Percentiles rank a stretch among this genome's conserved stretches.
Conservation (phyloP, 2,888 invertebrate genomes). For the Dynastes hyllus region DNA sequence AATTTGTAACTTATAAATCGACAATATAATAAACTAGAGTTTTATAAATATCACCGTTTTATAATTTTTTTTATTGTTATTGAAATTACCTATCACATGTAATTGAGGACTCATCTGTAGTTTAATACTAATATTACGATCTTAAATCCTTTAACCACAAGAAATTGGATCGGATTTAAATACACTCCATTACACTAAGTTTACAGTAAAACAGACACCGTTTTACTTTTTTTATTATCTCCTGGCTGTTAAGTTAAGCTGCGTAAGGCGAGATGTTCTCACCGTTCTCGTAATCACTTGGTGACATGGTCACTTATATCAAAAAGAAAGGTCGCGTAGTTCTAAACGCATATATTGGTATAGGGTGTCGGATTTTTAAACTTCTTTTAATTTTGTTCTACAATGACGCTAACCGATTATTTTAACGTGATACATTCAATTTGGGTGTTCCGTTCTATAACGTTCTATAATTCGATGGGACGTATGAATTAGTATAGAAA, state of each 20-base stretch:
- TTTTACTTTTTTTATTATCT: constrained; percentile 42
- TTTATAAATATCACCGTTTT: too few relatives aligned
- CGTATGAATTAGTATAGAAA: constrained; percentile 20
- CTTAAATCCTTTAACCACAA: constrained; percentile 8
- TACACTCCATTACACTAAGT: constrained; percentile 54
- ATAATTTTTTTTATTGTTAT: too few relatives aligned
- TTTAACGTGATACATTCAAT: constrained; percentile 39
- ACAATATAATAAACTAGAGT: too few relatives aligned
- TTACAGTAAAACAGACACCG: constrained; percentile 52
- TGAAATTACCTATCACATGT: too few relatives aligned
- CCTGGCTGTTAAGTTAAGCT: constrained; percentile 50
- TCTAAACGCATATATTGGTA: constrained; percentile 16
- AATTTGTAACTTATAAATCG: too few relatives aligned
- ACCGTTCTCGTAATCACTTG: constrained; percentile 55
- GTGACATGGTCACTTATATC: constrained; percentile 39
- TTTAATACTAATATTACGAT: background rate
- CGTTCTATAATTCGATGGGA: constrained; percentile 20
- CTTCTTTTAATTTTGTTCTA: constrained; percentile 34
- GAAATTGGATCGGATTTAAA: constrained; percentile 30
- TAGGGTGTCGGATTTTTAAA: constrained; percentile 36
- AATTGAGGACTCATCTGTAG: too few relatives aligned
- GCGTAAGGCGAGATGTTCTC: constrained; percentile 56
- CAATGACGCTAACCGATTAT: constrained; percentile 45
- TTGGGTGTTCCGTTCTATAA: constrained; percentile 45
- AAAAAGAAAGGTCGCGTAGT: constrained; percentile 10